Percentiles rank a stretch among this genome's conserved stretches.
Conservation (phyloP, 2,797 vertebrate genomes). For the Oceanodroma leucorhoa region DNA sequence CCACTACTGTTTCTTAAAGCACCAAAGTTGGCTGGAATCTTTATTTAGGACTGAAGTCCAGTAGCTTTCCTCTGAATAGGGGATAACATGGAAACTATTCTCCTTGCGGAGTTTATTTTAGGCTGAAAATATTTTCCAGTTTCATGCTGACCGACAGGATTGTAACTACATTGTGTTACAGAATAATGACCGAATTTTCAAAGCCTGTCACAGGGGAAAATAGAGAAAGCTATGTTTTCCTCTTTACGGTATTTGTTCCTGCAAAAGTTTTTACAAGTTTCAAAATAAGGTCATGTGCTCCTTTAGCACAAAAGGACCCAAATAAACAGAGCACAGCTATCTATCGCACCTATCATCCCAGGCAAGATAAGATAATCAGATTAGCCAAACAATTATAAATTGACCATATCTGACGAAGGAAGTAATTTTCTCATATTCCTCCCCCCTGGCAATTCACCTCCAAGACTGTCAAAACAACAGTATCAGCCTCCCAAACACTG, state of each 20-base stretch:
- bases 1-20: neutral
- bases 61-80: neutral
- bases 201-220: neutral
- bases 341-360: neutral
- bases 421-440: conserved; percentile 14
- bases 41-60: conserved; percentile 26
- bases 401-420: neutral
- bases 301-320: neutral
- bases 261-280: neutral
- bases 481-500: neutral
- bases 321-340: neutral
- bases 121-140: conserved; percentile 53
- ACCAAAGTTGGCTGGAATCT: neutral
- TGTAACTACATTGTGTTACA: neutral
- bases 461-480: neutral
- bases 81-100: conserved; percentile 47
- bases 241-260: neutral
- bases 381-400: neutral
- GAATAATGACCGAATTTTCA: neutral
- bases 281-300: neutral
- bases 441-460: neutral
- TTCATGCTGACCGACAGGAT: neutral
- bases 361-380: neutral
- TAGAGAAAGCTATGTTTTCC: neutral
- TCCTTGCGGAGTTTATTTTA: conserved; percentile 49